phyloP scores from a whole-genome alignment of 2,113 vertebrate species.

The Echinops telfairi region DNA sequence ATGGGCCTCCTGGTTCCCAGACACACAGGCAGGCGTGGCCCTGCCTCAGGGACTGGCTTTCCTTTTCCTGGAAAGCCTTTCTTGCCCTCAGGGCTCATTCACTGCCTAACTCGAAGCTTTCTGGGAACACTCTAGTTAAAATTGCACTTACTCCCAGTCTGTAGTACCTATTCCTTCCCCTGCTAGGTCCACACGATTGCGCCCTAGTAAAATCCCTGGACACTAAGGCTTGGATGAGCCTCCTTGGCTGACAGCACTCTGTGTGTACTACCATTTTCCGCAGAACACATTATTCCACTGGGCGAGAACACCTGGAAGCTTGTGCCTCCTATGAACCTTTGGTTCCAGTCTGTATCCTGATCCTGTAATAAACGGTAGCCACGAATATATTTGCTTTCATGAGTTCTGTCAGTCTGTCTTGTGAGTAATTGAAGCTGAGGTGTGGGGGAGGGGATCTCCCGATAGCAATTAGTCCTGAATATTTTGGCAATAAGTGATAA shows the following conservation, averaged over 20 bases:
- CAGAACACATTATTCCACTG: no score
- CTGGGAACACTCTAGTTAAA: background rate
- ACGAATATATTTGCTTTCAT: no score
- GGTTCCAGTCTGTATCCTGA: no score
- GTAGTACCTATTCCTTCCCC: background rate
- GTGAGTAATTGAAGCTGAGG: no score
- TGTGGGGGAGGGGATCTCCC: no score
- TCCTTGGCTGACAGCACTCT: background rate
- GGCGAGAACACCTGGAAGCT: no score
- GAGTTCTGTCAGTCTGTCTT: no score
- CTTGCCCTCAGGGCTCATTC: background rate
- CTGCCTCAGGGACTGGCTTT: background rate
- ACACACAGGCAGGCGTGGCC: no score
- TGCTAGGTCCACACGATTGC: background rate
- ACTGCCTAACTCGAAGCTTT: background rate
- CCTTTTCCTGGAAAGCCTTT: background rate
- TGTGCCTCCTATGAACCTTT: no score
- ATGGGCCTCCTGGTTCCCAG: background rate
- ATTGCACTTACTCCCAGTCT: background rate
- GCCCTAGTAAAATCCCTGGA: background rate
- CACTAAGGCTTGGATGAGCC: background rate
- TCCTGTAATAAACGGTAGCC: no score
- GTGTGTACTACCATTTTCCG: background rate
- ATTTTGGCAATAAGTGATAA: constrained; percentile 34
- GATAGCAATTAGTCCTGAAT: background rate